These are phyloP conservation scores for Chunga burmeisteri DNA, from an alignment of 2,113 vertebrate species.

Conservation along the genomic window DNA sequence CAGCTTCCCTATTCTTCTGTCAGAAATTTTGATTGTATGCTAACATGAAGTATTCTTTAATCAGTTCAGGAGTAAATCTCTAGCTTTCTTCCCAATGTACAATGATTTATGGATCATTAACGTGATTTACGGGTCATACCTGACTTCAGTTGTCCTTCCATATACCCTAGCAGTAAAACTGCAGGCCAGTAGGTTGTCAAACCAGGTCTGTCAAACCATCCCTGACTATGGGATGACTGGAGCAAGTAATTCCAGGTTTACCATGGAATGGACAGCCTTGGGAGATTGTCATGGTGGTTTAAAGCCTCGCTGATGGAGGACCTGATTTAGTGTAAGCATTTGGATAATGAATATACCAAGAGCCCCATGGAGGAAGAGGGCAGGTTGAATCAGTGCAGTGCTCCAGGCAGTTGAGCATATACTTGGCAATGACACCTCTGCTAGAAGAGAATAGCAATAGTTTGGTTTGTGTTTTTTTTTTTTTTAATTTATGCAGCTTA, in stretches of 20 bases:
- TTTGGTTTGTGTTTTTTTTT: background rate
- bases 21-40: background rate
- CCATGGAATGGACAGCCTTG: background rate
- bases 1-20: background rate
- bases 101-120: background rate
- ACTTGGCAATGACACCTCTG: background rate
- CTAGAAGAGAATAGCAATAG: background rate
- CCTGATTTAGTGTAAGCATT: background rate
- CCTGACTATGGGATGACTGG: background rate
- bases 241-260: slow-evolving; percentile 23
- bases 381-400: background rate
- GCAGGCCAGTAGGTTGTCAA: background rate
- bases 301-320: slow-evolving; percentile 4
- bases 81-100: background rate
- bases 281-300: background rate
- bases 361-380: background rate
- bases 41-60: background rate
- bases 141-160: background rate
- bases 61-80: background rate
- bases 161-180: background rate
- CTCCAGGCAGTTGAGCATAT: background rate
- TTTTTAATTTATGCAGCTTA: background rate
- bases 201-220: background rate
- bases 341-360: slow-evolving; percentile 3
- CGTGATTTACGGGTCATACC: background rate